These are phyloP conservation scores for Caenorhabditis sp. DNA, from an alignment of 2,888 invertebrate species.

Conservation along the genomic window DNA sequence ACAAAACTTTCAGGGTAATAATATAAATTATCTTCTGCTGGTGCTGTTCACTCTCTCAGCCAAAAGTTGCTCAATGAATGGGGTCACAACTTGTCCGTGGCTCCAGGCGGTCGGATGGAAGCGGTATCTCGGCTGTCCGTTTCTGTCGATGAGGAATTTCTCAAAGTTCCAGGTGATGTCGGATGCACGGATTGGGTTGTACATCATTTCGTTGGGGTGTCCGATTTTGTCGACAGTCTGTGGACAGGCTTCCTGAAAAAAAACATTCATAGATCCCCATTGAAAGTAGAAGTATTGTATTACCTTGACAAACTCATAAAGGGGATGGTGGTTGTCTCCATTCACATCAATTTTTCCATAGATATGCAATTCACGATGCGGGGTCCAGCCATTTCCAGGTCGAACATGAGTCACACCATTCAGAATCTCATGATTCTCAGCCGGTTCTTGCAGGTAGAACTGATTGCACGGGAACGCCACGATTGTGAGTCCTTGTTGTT, in stretches of 20 bases:
- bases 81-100: constrained; percentile 76
- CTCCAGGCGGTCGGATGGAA: constrained; percentile 79
- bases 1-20: no score
- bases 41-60: no score
- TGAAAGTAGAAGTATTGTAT: no score
- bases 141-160: constrained; percentile 78
- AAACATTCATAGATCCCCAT: no score
- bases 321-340: constrained; percentile 78
- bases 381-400: constrained; percentile 78
- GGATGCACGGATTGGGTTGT: constrained; percentile 75
- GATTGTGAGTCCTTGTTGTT: constrained; percentile 72
- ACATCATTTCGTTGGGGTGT: constrained; percentile 77
- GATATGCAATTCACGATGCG: constrained; percentile 78
- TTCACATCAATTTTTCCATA: constrained; percentile 79
- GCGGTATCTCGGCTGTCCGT: constrained; percentile 78
- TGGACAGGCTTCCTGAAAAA: constrained; percentile 78
- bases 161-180: constrained; percentile 79
- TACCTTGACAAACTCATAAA: constrained; percentile 79
- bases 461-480: constrained; percentile 79
- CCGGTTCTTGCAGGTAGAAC: constrained; percentile 79
- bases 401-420: constrained; percentile 77
- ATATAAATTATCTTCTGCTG: no score
- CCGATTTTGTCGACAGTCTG: constrained; percentile 78
- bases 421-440: constrained; percentile 78
- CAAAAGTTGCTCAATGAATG: constrained; percentile 73